Evolutionary conservation across 2,797 vertebrate genomes (phyloP), one percentile per base, ranked within the genome.

Genomic region (Gymnodraco acuticeps): DNA sequence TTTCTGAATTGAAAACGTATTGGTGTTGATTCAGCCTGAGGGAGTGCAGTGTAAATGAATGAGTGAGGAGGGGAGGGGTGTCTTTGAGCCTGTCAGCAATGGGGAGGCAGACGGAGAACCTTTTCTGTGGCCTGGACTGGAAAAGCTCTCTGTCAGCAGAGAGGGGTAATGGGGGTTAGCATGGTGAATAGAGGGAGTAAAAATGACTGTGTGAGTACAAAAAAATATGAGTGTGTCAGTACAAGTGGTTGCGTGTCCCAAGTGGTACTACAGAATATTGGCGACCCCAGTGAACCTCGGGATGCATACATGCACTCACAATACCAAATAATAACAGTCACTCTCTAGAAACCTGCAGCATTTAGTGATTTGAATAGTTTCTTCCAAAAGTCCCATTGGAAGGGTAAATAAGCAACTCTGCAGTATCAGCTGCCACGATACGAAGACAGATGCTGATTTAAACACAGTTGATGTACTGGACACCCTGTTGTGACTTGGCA

Each of bases 91-190:
- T 84, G 83, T 88, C 85, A 90, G 87, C 81, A 41, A 86, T 87
- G 81, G 70, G 60, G 60, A 84, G 78, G 82, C 78, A 80, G 83
- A 80, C 72, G 77, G 77, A 86, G 86, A 79, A 77, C 81, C 69
- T 86, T 85, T 86, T 76, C 77, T 76, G 62, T 82, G 73, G 71
- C 80, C 77, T 56, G 79, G 71, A 70, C 70, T 70, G 78, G 59
- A 87, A 91, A 93, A 92, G 48, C 80, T 85, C 78, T 76, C 73
- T 78, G 90, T 94, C 93, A 93, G 94, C 92, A 93, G 64, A 68
- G 79, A 76, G 73, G 80, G 81, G 88, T 93, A 94, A 93, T 90
- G 86, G 91, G 83, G 91, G 91, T 91, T 87, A 93, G 86, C 76
- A 41, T 47, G 64, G 73, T 66, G 63, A 71, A 75, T 19, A 41